These are phyloP conservation scores for Leucoraja erinaceus DNA, from an alignment of 2,113 vertebrate genomes.

Conservation along the genomic window DNA sequence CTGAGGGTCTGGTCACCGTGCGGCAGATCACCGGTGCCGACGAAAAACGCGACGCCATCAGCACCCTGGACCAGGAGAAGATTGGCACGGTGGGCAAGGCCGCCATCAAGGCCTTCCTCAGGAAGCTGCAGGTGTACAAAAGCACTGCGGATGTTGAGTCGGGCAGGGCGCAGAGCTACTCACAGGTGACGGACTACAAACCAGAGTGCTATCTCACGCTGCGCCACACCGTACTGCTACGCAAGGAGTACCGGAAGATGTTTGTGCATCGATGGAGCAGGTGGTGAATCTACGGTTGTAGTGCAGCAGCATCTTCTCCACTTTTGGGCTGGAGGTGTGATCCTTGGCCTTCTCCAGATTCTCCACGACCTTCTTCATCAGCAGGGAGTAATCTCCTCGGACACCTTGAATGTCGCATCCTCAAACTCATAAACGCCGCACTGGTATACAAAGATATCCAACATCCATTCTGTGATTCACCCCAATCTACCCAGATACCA, in stretches of 20 bases:
- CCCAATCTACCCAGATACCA: no score
- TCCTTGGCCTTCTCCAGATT: no score
- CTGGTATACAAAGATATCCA: no score
- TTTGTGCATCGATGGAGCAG: constrained; percentile 61
- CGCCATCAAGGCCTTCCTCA: constrained; percentile 74
- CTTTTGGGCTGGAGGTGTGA: no score
- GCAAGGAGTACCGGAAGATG: constrained; percentile 80
- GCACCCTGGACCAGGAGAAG: constrained; percentile 71
- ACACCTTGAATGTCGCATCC: no score
- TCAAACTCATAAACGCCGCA: no score
- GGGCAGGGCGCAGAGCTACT: constrained; percentile 68
- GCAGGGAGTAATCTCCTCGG: no score
- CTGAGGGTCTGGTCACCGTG: constrained; percentile 69
- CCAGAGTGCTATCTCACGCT: constrained; percentile 69
- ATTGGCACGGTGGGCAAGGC: constrained; percentile 70
- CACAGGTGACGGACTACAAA: constrained; percentile 57
- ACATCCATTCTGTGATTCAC: no score
- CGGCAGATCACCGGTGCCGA: constrained; percentile 64
- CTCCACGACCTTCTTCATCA: no score
- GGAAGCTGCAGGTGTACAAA: constrained; percentile 76
- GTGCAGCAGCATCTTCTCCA: no score
- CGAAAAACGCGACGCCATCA: constrained; percentile 66
- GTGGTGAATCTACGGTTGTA: no score
- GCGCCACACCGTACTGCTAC: constrained; percentile 70
- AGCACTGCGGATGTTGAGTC: constrained; percentile 75